phyloP scores from a whole-genome alignment of 35 echinoderm and acorn worm genomes.

The Holothuria glaberrima region DNA sequence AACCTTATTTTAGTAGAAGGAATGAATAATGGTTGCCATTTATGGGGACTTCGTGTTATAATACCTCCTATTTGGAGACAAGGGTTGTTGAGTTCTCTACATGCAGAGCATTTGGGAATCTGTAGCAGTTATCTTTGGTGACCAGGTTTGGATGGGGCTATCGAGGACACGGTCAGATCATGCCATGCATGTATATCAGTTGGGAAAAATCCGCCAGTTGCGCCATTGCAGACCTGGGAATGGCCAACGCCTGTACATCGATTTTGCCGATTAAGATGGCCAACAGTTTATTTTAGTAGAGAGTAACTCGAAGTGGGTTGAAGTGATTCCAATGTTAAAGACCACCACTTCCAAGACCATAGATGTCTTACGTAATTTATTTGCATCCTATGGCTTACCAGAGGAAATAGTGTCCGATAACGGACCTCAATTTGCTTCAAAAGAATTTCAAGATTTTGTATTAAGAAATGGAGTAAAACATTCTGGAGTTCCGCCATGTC shows the following conservation, averaged over 20 bases:
- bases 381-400: conserved; percentile 73
- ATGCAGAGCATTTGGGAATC: conserved; percentile 64
- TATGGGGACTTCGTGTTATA: conserved; percentile 48
- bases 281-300: conserved; percentile 48
- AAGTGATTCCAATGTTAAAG: not conserved
- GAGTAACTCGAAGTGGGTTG: conserved; percentile 38
- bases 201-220: not conserved
- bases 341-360: conserved; percentile 20
- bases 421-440: conserved; percentile 77
- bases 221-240: conserved; percentile 54
- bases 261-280: conserved; percentile 14
- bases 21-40: conserved; percentile 43
- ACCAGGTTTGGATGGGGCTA: conserved; percentile 69
- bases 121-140: conserved; percentile 67
- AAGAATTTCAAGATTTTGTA: conserved; percentile 56
- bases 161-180: conserved; percentile 47
- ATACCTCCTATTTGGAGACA: conserved; percentile 19
- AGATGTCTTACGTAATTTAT: not conserved
- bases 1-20: conserved; percentile 24
- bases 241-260: conserved; percentile 33
- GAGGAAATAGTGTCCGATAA: conserved; percentile 73
- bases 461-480: conserved; percentile 59
- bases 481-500: conserved; percentile 59
- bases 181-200: conserved; percentile 31
- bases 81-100: conserved; percentile 38